Base-by-base conservation (phyloP, 2,113 vertebrate species). In the Poicephalus gulielmi region DNA sequence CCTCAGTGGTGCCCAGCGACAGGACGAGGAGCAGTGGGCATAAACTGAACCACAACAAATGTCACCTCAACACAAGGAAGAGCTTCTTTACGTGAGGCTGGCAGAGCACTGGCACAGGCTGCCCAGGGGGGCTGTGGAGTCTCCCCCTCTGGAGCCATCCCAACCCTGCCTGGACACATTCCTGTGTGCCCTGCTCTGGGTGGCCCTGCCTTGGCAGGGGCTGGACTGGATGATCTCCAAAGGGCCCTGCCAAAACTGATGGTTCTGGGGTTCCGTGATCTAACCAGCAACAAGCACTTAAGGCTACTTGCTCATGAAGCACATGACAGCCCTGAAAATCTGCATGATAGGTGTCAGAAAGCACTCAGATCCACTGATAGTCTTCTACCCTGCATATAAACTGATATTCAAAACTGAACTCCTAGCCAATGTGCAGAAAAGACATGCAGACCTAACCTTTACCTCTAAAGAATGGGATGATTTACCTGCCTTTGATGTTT, bases 341-440 rank as follows among this genome's bases (percentile, higher is more conserved):
- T 0, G 4, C 57, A 59, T 0, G 0, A 46, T 2, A 52, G 10
- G 20, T 23, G 22, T 52, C 62, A 83, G 25, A 84, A 67, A 89
- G 37, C 43, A 89, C 31, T 46, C n/a, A n/a, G 37, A 60, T 27
- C 28, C 43, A 27, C 35, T 53, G 10, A 39, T 66, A 73, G 75
- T 84, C 43, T 81, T 71, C 43, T 43, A 37, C 7, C 6, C 30
- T 82, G 28, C 35, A 69, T 28, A 60, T 22, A 74, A 77, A 86
- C 39, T 39, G 50, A 53, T 60, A 67, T 8, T 67, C 25, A 19
- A 63, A 84, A 13, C 11, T 88, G 39, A 94, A 41, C 28, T 86
- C 23, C 39, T 66, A 50, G 37, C 15, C 63, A 5, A 9, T 67
- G 30, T 30, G n/a, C 90, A 78, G 67, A 68, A 44, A 50, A 76